Percentiles rank a stretch among this genome's conserved stretches.
phyloP scores from a whole-genome alignment of 2,888 invertebrate species.

The Netelia inedita region DNA sequence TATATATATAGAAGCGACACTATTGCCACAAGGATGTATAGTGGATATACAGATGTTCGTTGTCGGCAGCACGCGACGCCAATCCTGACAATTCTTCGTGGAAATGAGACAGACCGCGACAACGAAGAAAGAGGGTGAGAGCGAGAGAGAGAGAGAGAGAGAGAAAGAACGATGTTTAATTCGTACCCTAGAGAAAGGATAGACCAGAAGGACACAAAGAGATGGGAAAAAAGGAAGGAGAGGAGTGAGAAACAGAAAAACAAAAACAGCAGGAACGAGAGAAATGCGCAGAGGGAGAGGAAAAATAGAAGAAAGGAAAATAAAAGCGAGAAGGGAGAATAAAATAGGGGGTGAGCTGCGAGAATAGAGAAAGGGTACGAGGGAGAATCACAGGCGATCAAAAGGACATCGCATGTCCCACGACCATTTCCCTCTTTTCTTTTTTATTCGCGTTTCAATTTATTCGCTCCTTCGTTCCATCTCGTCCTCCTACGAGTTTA shows the following conservation, averaged over 20 bases:
- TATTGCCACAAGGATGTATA: neutral
- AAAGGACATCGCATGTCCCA: slow-evolving; percentile 79
- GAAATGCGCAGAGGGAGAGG: neutral
- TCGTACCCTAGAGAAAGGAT: slow-evolving; percentile 29
- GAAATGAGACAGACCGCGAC: slow-evolving; percentile 45
- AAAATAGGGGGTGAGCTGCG: slow-evolving; percentile 2
- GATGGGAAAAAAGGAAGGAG: neutral
- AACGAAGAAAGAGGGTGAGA: neutral
- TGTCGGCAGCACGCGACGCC: slow-evolving; percentile 62
- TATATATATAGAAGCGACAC: neutral
- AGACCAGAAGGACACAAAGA: neutral
- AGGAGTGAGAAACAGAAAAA: neutral
- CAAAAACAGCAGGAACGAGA: slow-evolving; percentile 6
- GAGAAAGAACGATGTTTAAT: slow-evolving; percentile 28
- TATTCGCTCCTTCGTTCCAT: slow-evolving; percentile 1
- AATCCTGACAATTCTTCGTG: slow-evolving; percentile 50
- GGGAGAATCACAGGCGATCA: slow-evolving; percentile 69
- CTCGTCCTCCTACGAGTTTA: neutral
- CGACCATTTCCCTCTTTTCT: slow-evolving; percentile 71
- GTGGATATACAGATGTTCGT: slow-evolving; percentile 57
- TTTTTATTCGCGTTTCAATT: slow-evolving; percentile 70
- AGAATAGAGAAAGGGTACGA: neutral
- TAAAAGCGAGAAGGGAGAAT: neutral
- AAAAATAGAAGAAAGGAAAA: neutral
- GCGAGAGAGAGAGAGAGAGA: slow-evolving; percentile 2